Evolutionary conservation across 2,888 invertebrate species (phyloP).

Genomic region (Tachystola acroxantha): DNA sequence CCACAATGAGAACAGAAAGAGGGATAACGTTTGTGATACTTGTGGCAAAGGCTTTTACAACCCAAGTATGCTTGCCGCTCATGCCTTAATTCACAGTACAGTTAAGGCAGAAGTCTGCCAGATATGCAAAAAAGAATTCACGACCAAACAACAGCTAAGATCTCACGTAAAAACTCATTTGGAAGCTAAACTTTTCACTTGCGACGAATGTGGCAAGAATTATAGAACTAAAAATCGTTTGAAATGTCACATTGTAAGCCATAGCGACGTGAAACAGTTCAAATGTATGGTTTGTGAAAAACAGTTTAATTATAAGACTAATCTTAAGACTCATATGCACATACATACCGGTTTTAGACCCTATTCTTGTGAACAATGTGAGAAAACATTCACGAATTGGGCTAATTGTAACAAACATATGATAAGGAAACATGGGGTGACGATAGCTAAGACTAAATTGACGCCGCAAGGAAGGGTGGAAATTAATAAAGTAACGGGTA

Average conservation of each 20-base stretch:
- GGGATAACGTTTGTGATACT: slow-evolving; percentile 16
- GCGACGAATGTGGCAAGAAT: slow-evolving; percentile 26
- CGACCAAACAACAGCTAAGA: slow-evolving; percentile 20
- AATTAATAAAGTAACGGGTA: slow-evolving; percentile 19
- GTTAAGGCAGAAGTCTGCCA: slow-evolving; percentile 24
- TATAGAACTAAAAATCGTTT: slow-evolving; percentile 40
- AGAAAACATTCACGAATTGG: slow-evolving; percentile 82
- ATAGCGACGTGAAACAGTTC: slow-evolving; percentile 78
- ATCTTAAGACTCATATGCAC: slow-evolving; percentile 79
- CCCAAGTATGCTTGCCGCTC: slow-evolving; percentile 10
- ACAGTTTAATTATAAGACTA: slow-evolving; percentile 81
- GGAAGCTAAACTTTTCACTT: slow-evolving; percentile 22
- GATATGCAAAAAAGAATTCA: slow-evolving; percentile 35
- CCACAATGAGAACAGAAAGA: slow-evolving; percentile 24
- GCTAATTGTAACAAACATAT: slow-evolving; percentile 86
- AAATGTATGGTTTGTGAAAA: slow-evolving; percentile 82
- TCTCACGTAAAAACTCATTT: slow-evolving; percentile 26
- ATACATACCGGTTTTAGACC: slow-evolving; percentile 81
- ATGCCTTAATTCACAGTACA: slow-evolving; percentile 13
- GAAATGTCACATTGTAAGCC: slow-evolving; percentile 80
- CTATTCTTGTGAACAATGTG: slow-evolving; percentile 81
- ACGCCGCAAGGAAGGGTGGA: slow-evolving; percentile 38
- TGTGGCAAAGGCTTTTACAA: slow-evolving; percentile 20
- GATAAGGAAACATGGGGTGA: slow-evolving; percentile 80
- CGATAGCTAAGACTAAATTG: slow-evolving; percentile 33